Conservation (phyloP, 2,113 vertebrate genomes). For the Taxidea taxus region DNA sequence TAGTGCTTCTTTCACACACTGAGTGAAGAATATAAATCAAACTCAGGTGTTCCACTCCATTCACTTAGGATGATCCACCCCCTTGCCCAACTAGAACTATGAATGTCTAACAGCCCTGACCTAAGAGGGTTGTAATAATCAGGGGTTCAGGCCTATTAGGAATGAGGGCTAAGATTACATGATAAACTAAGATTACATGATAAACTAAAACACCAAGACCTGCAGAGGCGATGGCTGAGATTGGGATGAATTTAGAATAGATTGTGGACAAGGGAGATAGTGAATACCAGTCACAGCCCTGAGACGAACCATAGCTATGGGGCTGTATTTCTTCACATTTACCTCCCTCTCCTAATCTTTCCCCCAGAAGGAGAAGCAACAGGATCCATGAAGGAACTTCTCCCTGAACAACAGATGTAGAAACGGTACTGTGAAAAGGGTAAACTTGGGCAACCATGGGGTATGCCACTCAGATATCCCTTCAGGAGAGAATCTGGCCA, state of each 20-base stretch:
- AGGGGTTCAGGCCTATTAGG: not conserved
- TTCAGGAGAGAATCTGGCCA: not conserved
- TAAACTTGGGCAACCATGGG: not conserved
- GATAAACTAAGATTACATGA: not conserved
- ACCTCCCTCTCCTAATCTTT: not conserved
- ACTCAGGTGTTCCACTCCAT: not conserved
- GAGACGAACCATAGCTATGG: fast-evolving
- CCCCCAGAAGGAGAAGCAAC: not conserved
- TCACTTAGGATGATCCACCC: no score
- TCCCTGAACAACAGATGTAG: not conserved
- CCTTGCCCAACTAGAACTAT: not conserved
- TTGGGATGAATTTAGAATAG: not conserved
- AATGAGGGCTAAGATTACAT: not conserved
- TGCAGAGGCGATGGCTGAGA: no score
- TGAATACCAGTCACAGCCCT: not conserved
- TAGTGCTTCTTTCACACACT: not conserved
- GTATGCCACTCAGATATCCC: not conserved
- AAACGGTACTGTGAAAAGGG: not conserved
- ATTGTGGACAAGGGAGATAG: not conserved
- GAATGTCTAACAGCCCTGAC: not conserved
- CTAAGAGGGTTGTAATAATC: not conserved
- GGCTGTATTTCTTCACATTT: not conserved
- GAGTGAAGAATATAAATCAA: not conserved
- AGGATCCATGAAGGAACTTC: not conserved
- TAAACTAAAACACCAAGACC: not conserved